These are phyloP conservation scores for Pseudolaguvia tuberculata DNA, from an alignment of 2,113 vertebrate species.

Conservation along the genomic window DNA sequence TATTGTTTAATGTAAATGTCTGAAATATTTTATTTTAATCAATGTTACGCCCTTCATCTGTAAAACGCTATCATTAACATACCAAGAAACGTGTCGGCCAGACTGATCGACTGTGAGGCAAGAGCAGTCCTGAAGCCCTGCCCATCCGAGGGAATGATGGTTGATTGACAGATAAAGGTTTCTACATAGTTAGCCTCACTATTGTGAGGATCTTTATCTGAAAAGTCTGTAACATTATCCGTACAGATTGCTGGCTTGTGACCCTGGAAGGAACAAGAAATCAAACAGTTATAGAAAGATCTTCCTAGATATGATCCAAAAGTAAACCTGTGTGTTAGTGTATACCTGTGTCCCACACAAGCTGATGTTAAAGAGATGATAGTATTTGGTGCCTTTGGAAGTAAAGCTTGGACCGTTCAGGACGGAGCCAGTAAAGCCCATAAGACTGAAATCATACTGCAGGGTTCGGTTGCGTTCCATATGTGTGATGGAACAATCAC, in stretches of 20 bases:
- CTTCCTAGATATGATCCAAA: neutral
- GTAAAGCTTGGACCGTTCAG: slow-evolving; percentile 96
- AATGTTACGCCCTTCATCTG: neutral
- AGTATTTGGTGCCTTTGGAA: slow-evolving; percentile 94
- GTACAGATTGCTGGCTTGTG: slow-evolving; percentile 80
- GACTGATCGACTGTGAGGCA: slow-evolving; percentile 90
- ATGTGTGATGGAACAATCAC: slow-evolving; percentile 81
- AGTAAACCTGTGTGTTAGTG: neutral
- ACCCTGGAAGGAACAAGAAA: slow-evolving; percentile 61
- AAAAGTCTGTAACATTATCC: slow-evolving; percentile 91
- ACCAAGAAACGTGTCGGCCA: slow-evolving; percentile 92
- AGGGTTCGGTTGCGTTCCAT: slow-evolving; percentile 76
- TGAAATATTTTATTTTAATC: neutral
- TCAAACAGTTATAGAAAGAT: neutral
- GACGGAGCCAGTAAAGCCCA: slow-evolving; percentile 76
- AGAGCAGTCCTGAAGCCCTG: slow-evolving; percentile 87
- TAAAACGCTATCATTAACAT: slow-evolving; percentile 27
- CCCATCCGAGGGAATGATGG: slow-evolving; percentile 90
- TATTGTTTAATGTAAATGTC: neutral
- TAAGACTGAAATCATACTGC: slow-evolving; percentile 80
- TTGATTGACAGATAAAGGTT: slow-evolving; percentile 92
- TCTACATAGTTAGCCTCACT: slow-evolving; percentile 74
- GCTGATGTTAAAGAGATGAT: slow-evolving; percentile 93
- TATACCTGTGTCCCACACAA: slow-evolving; percentile 87
- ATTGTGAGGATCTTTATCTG: slow-evolving; percentile 74